Percentiles rank a stretch among this genome's conserved stretches.
These are phyloP conservation scores for Cirrhinus mrigala DNA, from an alignment of 2,797 vertebrate genomes.

Conservation along the genomic window DNA sequence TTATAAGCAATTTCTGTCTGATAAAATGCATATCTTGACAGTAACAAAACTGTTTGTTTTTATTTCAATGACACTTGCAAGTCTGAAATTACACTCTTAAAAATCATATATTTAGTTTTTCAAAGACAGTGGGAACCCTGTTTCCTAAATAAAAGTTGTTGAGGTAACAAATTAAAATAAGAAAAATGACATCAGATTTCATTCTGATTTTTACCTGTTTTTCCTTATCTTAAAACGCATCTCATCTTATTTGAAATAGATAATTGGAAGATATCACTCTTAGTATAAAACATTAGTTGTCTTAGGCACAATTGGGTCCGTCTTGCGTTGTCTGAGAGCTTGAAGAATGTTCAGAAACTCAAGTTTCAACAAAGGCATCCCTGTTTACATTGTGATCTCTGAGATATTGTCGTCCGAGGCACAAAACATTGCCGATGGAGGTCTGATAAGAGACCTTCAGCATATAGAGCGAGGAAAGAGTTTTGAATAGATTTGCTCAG, in stretches of 20 bases:
- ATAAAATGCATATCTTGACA: no score
- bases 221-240: neutral
- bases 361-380: slow-evolving; percentile 57
- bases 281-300: neutral
- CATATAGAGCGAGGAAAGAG: slow-evolving; percentile 27
- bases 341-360: slow-evolving; percentile 55
- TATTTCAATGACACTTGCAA: neutral
- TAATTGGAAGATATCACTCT: neutral
- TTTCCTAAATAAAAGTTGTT: neutral
- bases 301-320: slow-evolving; percentile 23
- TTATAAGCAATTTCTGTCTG: no score
- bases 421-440: slow-evolving; percentile 67
- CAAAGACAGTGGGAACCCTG: neutral
- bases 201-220: neutral
- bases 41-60: no score
- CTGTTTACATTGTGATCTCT: slow-evolving; percentile 77
- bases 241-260: neutral
- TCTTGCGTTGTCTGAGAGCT: slow-evolving; percentile 61
- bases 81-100: no score
- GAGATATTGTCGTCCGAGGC: slow-evolving; percentile 62
- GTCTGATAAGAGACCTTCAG: slow-evolving; percentile 65
- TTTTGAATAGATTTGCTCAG: slow-evolving; percentile 8
- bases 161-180: neutral
- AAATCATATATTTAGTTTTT: neutral
- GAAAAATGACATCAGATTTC: neutral